phyloP scores from a whole-genome alignment of 1,140 invertebrate genomes.

The Hycleus phaleratus region DNA sequence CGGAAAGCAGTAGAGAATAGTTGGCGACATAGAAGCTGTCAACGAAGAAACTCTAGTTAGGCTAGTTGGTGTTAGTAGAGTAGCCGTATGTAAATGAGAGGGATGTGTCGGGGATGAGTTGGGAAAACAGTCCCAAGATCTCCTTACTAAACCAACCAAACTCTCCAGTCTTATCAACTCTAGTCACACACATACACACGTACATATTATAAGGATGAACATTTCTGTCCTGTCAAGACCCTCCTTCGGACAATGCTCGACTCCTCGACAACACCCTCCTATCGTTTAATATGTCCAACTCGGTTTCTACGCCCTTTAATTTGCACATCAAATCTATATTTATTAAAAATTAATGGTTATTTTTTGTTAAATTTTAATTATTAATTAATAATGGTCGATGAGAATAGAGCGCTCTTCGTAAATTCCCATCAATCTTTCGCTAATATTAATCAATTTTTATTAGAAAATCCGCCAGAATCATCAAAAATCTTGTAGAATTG shows the following conservation, averaged over 20 bases:
- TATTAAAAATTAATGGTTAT: not conserved
- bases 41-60: constrained; percentile 3
- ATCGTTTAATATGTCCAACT: too few relatives aligned
- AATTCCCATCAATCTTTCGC: too few relatives aligned
- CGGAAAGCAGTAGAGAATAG: constrained; percentile 3
- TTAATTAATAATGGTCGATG: too few relatives aligned
- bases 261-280: not conserved
- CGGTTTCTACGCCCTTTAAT: not conserved
- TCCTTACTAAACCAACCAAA: constrained; percentile 7
- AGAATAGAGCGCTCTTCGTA: too few relatives aligned
- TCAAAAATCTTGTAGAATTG: too few relatives aligned
- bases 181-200: constrained; percentile 12
- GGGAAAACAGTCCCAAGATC: constrained; percentile 9
- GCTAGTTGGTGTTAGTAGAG: not conserved
- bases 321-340: not conserved
- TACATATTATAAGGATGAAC: constrained; percentile 1
- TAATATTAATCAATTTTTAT: too few relatives aligned
- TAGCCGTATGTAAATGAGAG: constrained; percentile 14
- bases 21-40: constrained; percentile 2
- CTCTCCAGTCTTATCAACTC: constrained; percentile 13
- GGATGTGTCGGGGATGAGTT: not conserved
- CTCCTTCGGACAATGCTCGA: constrained; percentile 11
- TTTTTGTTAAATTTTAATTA: not conserved
- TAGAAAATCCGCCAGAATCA: too few relatives aligned
- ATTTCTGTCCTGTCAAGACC: constrained; percentile 14